Conservation (phyloP, 2,113 vertebrate species). For the Vidua chalybeata region DNA sequence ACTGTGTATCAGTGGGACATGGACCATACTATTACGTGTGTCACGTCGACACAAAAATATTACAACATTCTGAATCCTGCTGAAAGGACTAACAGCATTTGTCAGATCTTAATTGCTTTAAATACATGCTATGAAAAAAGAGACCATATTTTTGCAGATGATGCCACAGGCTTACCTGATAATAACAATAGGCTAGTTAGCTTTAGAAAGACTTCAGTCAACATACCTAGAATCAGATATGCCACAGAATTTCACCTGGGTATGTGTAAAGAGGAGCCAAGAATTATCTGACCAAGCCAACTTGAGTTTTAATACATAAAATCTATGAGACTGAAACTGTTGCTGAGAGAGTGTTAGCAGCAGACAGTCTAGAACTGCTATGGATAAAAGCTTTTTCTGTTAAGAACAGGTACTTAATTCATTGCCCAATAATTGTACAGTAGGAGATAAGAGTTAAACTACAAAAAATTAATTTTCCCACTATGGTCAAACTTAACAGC, state of each 20-base stretch:
- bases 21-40: neutral
- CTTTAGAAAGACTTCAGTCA: neutral
- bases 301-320: neutral
- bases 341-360: neutral
- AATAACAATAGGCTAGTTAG: neutral
- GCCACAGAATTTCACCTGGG: neutral
- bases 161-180: neutral
- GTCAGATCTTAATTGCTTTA: neutral
- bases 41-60: neutral
- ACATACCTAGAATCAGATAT: neutral
- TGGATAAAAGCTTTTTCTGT: neutral
- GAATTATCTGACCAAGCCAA: neutral
- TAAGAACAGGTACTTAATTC: neutral
- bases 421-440: neutral
- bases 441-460: neutral
- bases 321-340: neutral
- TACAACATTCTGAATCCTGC: neutral
- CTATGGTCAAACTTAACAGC: neutral
- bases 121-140: neutral
- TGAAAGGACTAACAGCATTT: neutral
- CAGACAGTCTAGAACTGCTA: neutral
- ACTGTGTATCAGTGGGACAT: neutral
- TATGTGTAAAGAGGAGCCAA: neutral
- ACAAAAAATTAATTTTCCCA: neutral
- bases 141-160: neutral